Percentiles rank a stretch among this genome's conserved stretches.
These are phyloP conservation scores for Ctenopoma kingsleyae DNA, from an alignment of 2,797 vertebrate species.

Conservation along the genomic window DNA sequence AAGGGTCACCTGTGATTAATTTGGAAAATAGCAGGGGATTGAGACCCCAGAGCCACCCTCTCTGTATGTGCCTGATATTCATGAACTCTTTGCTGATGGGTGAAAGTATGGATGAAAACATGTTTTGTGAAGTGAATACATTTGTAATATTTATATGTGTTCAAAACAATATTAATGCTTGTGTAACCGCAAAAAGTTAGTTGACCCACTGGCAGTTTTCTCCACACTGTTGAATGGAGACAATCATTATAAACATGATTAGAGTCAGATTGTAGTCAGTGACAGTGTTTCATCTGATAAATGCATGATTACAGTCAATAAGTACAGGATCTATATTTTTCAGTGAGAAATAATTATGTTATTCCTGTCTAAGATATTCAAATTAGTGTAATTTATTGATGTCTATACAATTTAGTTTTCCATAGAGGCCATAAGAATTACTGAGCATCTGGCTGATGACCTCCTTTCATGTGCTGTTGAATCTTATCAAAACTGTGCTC, in stretches of 20 bases:
- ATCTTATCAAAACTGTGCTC: not conserved
- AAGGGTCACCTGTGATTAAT: too few relatives aligned
- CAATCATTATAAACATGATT: constrained; percentile 13
- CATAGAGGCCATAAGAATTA: not conserved
- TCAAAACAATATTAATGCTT: not conserved
- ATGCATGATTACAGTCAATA: not conserved
- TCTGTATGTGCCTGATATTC: constrained; percentile 39
- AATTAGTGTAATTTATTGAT: not conserved
- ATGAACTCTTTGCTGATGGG: constrained; percentile 68
- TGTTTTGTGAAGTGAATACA: not conserved
- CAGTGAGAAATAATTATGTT: not conserved
- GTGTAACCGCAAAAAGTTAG: not conserved
- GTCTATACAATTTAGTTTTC: not conserved
- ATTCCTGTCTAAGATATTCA: not conserved
- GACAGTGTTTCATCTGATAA: not conserved
- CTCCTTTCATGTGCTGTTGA: not conserved
- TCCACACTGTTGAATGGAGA: not conserved
- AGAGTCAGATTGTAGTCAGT: not conserved
- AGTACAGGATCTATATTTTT: not conserved
- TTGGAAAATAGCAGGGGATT: too few relatives aligned
- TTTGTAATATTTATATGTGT: constrained; percentile 14
- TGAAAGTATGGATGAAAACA: not conserved
- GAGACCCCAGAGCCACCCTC: too few relatives aligned
- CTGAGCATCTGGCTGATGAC: not conserved
- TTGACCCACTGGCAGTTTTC: not conserved